Base-by-base conservation (phyloP, 2,113 vertebrate species). In the Passer montanus region DNA sequence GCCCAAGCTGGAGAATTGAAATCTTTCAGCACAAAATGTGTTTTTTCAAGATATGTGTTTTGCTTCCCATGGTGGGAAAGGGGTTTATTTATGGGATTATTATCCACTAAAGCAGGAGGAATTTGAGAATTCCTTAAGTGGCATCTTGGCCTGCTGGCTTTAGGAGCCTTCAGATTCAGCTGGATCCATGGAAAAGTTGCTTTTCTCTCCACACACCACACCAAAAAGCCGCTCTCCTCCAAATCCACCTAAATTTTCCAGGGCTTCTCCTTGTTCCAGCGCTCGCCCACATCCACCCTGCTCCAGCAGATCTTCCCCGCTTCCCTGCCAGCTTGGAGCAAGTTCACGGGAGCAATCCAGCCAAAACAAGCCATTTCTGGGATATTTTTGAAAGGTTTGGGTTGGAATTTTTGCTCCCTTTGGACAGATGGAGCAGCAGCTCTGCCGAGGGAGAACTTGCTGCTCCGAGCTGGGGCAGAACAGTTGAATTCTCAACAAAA, bases 311-410 rank as follows among this genome's bases (percentile, higher is more conserved):
- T 83, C 86, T 39, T 93, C 73, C 84, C 67, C 3, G 0, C 75
- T 62, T 52, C 66, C 84, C 91, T 68, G 84, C 93, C 94, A 96
- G 94, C 73, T 96, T 76, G 92, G 87, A 79, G 22, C 0, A 2
- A 91, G 74, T 46, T 56, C 0, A 0, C 0, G 6, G 60, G 73
- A 87, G 84, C 80, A 37, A 49, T 12, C 10, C 44, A 10, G 92
- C 93, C 93, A 91, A 94, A 89, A 87, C 58, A 95, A 95, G 87
- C 87, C 92, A 46, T 44, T 68, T 47, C 82, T 56, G 87, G 74
- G 93, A 87, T 89, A 52, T 60, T 91, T 94, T 53, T 26, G 55
- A 14, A 89, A 95, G 81, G 78, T 79, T 91, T 93, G 92, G 82
- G 73, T 91, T 85, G 95, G 90, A 91, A 56, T 91, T 95, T 91